A percentile compares a stretch with the other conserved stretches of the same genome.
These are phyloP conservation scores for Odontomyia ornata DNA, from an alignment of 2,888 invertebrate genomes.

Conservation along the genomic window DNA sequence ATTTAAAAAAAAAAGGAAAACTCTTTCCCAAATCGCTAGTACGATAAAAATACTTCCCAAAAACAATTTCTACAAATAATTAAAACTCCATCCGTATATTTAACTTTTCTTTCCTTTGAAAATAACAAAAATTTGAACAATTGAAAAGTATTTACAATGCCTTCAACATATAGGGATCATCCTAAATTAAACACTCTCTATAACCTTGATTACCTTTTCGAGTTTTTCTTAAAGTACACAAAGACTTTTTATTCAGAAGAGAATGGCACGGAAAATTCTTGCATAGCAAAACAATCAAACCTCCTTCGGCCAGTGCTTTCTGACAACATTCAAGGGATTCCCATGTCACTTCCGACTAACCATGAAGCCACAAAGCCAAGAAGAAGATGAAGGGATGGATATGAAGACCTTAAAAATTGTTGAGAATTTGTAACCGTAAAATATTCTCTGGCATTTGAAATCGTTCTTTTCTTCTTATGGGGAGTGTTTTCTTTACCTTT, in stretches of 20 bases:
- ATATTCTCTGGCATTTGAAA: conserved; percentile 21
- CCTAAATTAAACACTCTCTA: neutral
- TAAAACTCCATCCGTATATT: too few species aligned
- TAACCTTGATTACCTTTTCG: neutral
- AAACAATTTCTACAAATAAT: too few species aligned
- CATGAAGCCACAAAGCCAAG: conserved; percentile 34
- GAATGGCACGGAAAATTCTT: conserved; percentile 1
- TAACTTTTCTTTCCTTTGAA: too few species aligned
- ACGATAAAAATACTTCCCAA: too few species aligned
- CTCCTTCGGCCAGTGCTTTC: neutral
- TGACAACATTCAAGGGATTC: conserved; percentile 28
- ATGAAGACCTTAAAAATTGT: conserved; percentile 38
- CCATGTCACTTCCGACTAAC: conserved; percentile 24
- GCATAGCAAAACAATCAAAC: conserved; percentile 26
- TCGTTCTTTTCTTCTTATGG: conserved; percentile 14
- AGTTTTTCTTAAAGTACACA: neutral
- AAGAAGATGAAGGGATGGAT: neutral
- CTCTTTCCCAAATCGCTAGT: too few species aligned
- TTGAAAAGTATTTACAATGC: too few species aligned
- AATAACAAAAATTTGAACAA: too few species aligned
- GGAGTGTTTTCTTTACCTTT: conserved; percentile 27
- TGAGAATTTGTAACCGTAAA: conserved; percentile 16
- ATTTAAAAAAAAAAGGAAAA: too few species aligned
- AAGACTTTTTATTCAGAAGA: conserved; percentile 16
- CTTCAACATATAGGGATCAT: too few species aligned